Evolutionary conservation across 2,113 vertebrate genomes (phyloP).

Genomic region (Callopanchax toddi): DNA sequence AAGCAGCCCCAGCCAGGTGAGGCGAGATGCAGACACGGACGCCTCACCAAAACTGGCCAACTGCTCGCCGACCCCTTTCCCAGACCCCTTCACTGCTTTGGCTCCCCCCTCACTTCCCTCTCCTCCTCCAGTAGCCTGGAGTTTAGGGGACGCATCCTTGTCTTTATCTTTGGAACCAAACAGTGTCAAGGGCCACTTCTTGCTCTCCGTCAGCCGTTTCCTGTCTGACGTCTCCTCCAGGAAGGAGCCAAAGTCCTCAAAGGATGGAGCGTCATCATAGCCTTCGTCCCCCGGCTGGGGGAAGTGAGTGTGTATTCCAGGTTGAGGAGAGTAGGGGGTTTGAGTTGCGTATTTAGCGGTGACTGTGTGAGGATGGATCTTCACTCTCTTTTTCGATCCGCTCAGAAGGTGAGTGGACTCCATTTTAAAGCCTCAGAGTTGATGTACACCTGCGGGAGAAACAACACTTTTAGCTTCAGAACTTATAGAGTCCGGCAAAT

Average conservation of each 20-base stretch:
- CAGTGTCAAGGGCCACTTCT: slow-evolving; percentile 81
- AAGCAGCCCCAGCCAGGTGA: slow-evolving; percentile 89
- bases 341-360: slow-evolving; percentile 91
- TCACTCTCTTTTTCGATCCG: slow-evolving; percentile 89
- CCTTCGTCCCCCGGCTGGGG: slow-evolving; percentile 90
- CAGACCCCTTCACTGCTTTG: slow-evolving; percentile 54
- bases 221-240: slow-evolving; percentile 89
- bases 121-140: slow-evolving; percentile 57
- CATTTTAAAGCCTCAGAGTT: slow-evolving; percentile 76
- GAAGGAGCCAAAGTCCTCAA: slow-evolving; percentile 86
- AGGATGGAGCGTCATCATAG: slow-evolving; percentile 85
- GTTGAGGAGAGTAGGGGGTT: slow-evolving; percentile 66
- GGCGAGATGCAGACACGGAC: slow-evolving; percentile 84
- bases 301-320: slow-evolving; percentile 83
- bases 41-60: slow-evolving; percentile 85
- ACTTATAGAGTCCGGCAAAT: background rate
- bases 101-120: slow-evolving; percentile 48
- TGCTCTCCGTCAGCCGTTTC: slow-evolving; percentile 81
- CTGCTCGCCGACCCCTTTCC: slow-evolving; percentile 76
- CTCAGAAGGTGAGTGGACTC: slow-evolving; percentile 83
- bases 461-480: slow-evolving; percentile 21
- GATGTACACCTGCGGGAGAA: slow-evolving; percentile 57
- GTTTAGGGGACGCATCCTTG: slow-evolving; percentile 47
- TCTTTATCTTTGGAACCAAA: slow-evolving; percentile 82
- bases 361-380: slow-evolving; percentile 94